phyloP scores from a whole-genome alignment of 2,797 vertebrate genomes.

The Dipus sagitta region DNA sequence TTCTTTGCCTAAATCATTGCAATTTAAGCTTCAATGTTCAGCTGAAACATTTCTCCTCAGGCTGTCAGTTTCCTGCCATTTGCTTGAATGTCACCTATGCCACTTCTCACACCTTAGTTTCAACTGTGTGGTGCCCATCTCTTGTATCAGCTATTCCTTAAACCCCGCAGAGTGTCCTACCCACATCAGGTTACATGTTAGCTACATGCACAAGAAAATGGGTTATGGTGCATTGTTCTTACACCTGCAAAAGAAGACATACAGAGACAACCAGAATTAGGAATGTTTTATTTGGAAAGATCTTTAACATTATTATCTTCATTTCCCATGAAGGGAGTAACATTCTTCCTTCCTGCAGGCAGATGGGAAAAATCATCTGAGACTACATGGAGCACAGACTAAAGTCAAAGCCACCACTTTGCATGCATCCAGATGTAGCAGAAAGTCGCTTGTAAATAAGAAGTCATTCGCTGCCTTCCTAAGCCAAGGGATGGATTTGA shows the following conservation, averaged over 20 bases:
- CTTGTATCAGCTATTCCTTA: background rate
- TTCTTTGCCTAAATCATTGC: background rate
- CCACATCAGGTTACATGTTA: rapidly evolving
- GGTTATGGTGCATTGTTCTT: background rate
- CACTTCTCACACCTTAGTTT: background rate
- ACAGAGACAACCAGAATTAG: conserved; percentile 58
- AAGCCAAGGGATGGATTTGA: background rate
- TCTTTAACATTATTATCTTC: conserved; percentile 51
- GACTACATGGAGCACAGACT: conserved; percentile 28
- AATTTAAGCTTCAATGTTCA: background rate
- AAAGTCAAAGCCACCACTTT: conserved; percentile 83
- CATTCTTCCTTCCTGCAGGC: conserved; percentile 45
- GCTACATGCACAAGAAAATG: background rate
- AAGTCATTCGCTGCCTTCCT: background rate
- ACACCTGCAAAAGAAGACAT: conserved; percentile 64
- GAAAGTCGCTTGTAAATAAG: conserved; percentile 37
- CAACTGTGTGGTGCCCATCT: background rate
- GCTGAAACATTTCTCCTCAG: background rate
- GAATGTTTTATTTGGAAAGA: conserved; percentile 85
- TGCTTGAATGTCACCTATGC: background rate
- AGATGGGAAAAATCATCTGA: conserved; percentile 39
- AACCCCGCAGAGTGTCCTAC: background rate
- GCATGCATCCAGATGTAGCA: conserved; percentile 70
- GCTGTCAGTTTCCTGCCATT: background rate
- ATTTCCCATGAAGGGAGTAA: conserved; percentile 84